Percentiles rank a stretch among this genome's conserved stretches.
Conservation (phyloP, 1,140 invertebrate genomes). For the Andrena cerasifolii region DNA sequence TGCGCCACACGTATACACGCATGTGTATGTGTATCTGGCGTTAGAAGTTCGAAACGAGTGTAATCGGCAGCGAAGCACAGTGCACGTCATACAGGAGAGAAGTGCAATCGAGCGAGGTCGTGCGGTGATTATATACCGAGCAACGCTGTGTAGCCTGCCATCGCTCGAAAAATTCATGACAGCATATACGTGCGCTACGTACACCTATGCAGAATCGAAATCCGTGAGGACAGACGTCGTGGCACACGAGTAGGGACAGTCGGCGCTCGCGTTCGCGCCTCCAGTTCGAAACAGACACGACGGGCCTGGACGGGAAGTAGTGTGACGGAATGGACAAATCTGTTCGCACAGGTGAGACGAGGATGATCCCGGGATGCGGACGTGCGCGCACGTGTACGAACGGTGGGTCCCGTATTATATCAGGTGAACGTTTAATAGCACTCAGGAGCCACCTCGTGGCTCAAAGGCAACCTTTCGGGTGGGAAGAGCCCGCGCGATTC, state of each 20-base stretch:
- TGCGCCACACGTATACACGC: no score
- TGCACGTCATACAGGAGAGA: slow-evolving; percentile 12
- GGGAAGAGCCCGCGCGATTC: slow-evolving; percentile 19
- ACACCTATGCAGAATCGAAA: slow-evolving; percentile 8
- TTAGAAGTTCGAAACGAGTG: slow-evolving; percentile 14
- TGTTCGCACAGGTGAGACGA: slow-evolving; percentile 14
- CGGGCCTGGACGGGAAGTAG: slow-evolving; percentile 17
- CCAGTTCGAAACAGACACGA: slow-evolving; percentile 15
- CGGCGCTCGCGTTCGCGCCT: slow-evolving; percentile 10
- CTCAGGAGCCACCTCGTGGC: slow-evolving; percentile 15
- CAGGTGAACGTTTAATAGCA: slow-evolving; percentile 9
- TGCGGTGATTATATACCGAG: slow-evolving; percentile 30
- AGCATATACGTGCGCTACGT: not conserved
- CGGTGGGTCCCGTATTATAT: not conserved
- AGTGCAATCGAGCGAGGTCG: slow-evolving; percentile 33
- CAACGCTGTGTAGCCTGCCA: slow-evolving; percentile 7
- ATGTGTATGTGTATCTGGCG: not conserved
- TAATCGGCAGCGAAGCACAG: not conserved
- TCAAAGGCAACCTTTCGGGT: slow-evolving; percentile 5
- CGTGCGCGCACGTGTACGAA: not conserved
- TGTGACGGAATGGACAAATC: slow-evolving; percentile 15
- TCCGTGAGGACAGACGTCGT: not conserved
- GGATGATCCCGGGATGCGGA: not conserved
- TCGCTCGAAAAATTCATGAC: slow-evolving; percentile 46
- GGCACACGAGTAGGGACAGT: not conserved